Conservation (phyloP, 2,113 vertebrate species). For the Sterrhoptilus dennistouni region DNA sequence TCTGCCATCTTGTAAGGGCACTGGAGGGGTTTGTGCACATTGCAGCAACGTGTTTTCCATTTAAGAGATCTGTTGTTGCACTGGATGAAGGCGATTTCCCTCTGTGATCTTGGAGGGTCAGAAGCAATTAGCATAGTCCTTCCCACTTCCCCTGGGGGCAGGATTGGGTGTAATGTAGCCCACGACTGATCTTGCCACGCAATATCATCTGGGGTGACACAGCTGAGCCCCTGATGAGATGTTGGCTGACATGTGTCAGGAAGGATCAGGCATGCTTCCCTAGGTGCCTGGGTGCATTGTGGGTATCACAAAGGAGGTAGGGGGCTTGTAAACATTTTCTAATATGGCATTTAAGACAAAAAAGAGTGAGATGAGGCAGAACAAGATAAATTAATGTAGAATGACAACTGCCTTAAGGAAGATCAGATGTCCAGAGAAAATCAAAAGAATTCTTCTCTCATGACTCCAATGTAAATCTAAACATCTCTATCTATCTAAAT, state of each 20-base stretch:
- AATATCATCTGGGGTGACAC: slow-evolving; percentile 61
- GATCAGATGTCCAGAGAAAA: slow-evolving; percentile 22
- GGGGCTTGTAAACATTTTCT: slow-evolving; percentile 34
- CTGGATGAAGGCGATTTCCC: background rate
- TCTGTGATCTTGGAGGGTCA: background rate
- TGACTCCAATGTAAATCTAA: background rate
- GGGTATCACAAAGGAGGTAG: background rate
- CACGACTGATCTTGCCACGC: slow-evolving; percentile 41
- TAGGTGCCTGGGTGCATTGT: slow-evolving; percentile 38
- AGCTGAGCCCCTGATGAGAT: slow-evolving; percentile 68
- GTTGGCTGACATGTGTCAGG: slow-evolving; percentile 68
- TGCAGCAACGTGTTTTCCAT: background rate
- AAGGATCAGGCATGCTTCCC: slow-evolving; percentile 54
- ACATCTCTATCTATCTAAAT: background rate
- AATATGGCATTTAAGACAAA: slow-evolving; percentile 64
- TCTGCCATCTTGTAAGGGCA: background rate
- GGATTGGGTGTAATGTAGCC: slow-evolving; percentile 59
- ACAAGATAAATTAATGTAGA: slow-evolving; percentile 40
- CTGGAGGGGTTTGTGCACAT: accelerated
- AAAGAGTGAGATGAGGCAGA: slow-evolving; percentile 46
- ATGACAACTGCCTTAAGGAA: slow-evolving; percentile 65
- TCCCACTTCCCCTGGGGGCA: slow-evolving; percentile 19
- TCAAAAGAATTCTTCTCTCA: background rate
- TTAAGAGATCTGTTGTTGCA: accelerated
- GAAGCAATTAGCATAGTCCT: slow-evolving; percentile 40